phyloP scores from a whole-genome alignment of 2,113 vertebrate species.

The Rhea americana region DNA sequence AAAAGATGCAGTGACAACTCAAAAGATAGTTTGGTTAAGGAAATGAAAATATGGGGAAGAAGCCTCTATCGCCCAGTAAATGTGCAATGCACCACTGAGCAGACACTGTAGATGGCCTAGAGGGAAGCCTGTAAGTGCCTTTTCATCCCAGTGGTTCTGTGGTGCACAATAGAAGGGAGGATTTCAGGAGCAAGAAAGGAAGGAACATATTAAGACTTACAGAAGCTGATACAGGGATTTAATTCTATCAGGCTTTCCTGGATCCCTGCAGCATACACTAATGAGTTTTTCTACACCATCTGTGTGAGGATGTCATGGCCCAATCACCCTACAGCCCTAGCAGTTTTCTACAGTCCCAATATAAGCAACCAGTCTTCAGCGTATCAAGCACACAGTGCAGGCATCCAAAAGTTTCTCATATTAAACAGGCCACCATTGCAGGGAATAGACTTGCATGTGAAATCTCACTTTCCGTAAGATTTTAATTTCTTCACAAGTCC shows the following conservation, averaged over 20 bases:
- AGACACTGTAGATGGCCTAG: slow-evolving; percentile 49
- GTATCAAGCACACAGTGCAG: fast-evolving
- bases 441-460: neutral
- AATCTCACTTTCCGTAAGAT: too few species aligned
- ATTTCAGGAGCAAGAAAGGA: slow-evolving; percentile 42
- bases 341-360: neutral
- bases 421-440: fast-evolving
- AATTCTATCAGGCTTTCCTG: neutral
- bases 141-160: slow-evolving; percentile 53
- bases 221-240: neutral
- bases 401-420: neutral
- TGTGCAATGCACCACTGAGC: slow-evolving; percentile 32
- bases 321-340: fast-evolving
- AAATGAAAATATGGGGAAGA: slow-evolving; percentile 50
- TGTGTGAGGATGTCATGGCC: neutral
- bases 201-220: slow-evolving; percentile 40
- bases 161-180: slow-evolving; percentile 41
- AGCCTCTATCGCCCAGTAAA: slow-evolving; percentile 53
- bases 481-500: neutral
- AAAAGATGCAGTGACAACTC: slow-evolving; percentile 39
- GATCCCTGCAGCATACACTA: neutral
- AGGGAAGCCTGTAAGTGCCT: slow-evolving; percentile 58
- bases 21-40: slow-evolving; percentile 65
- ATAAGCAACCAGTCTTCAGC: fast-evolving
- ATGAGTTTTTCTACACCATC: neutral